These are phyloP conservation scores for Cremastobaeus sp. DNA, from an alignment of 2,888 invertebrate genomes.

Conservation along the genomic window DNA sequence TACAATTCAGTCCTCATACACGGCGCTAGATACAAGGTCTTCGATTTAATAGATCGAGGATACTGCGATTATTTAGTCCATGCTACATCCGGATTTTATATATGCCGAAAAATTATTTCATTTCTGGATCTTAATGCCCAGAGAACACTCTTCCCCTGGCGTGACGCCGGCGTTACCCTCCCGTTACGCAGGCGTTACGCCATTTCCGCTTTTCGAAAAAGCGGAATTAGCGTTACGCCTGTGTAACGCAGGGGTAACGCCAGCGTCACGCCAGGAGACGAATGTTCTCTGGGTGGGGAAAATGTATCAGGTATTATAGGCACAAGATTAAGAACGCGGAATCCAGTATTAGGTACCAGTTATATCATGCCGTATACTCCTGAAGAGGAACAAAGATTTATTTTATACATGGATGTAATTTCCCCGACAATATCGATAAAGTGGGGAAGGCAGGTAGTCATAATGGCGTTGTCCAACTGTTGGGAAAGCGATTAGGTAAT, in stretches of 20 bases:
- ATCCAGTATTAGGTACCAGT: constrained; percentile 14
- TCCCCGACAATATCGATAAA: constrained; percentile 12
- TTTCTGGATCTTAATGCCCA: no score
- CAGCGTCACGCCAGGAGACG: no score
- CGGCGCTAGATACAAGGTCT: constrained; percentile 13
- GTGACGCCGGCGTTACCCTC: no score
- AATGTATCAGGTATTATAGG: constrained; percentile 18
- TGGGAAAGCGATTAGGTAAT: constrained; percentile 17
- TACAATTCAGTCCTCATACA: constrained; percentile 11
- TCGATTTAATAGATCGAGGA: constrained; percentile 13
- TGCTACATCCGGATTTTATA: constrained; percentile 11
- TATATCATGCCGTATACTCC: constrained; percentile 16
- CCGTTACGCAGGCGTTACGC: no score
- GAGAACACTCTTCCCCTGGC: no score
- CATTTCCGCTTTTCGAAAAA: no score
- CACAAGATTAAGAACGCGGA: constrained; percentile 1
- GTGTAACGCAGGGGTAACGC: no score
- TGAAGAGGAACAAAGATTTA: constrained; percentile 2
- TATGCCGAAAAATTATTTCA: constrained; percentile 9
- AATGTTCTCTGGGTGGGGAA: not conserved
- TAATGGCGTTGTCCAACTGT: constrained; percentile 5
- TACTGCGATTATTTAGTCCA: constrained; percentile 16
- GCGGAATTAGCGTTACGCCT: no score
- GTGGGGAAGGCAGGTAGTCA: constrained; percentile 2
- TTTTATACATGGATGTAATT: not conserved